Conservation (phyloP, 2,888 invertebrate species). For the Trichopoda pennipes region DNA sequence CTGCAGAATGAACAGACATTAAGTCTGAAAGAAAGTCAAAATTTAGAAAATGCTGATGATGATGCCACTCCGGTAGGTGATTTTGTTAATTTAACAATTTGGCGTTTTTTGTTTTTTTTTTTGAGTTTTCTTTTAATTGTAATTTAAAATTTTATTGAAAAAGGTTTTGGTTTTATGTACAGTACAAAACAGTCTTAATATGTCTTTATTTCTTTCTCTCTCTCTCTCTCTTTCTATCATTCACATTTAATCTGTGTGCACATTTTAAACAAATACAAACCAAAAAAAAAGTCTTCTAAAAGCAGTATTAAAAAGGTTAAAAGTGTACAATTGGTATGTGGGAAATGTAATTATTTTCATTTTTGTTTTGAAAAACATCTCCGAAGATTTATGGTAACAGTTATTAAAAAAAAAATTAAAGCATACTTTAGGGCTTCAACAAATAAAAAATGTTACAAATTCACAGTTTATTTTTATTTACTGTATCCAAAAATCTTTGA, state of each 20-base stretch:
- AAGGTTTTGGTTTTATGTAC: neutral
- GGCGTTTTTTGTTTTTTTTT: no score
- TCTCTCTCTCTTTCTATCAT: slow-evolving; percentile 24
- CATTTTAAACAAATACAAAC: slow-evolving; percentile 1
- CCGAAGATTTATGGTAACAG: no score
- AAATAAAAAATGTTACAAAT: no score
- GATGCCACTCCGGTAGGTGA: slow-evolving; percentile 46
- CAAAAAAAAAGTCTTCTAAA: slow-evolving; percentile 59
- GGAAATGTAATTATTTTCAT: neutral
- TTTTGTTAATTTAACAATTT: neutral
- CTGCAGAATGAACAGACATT: slow-evolving; percentile 49
- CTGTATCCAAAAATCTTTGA: slow-evolving; percentile 16
- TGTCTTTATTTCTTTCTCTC: slow-evolving; percentile 10
- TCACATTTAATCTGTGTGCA: slow-evolving; percentile 19
- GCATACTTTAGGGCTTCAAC: no score
- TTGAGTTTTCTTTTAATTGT: neutral
- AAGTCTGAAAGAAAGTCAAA: slow-evolving; percentile 4
- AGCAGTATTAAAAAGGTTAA: slow-evolving; percentile 74
- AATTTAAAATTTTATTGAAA: neutral
- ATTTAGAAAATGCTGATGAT: neutral
- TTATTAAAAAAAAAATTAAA: no score
- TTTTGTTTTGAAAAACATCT: no score
- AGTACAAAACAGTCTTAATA: neutral
- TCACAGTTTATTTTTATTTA: no score
- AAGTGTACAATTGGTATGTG: slow-evolving; percentile 77